Base-by-base conservation (phyloP, 2,797 vertebrate species). In the Podarcis siculus region DNA sequence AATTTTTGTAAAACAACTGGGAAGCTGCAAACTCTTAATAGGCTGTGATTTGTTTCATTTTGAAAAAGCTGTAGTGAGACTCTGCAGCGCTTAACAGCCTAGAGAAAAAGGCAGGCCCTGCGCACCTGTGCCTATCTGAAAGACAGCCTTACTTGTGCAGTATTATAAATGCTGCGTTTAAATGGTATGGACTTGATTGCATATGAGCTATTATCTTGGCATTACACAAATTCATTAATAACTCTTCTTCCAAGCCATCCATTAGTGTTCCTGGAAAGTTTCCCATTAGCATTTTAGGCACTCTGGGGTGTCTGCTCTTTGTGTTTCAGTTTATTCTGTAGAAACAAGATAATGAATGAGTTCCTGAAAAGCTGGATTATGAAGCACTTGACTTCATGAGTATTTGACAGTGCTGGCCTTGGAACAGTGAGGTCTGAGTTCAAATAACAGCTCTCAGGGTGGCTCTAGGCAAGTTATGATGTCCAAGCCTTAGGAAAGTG, bases 31-130 rank as follows among this genome's bases (percentile, higher is more conserved):
- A 78, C 71, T 64, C 86, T 95, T 95, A 95, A 95, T 93, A 91
- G 94, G 86, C 93, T 95, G 91, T 66, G 87, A 93, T 95, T 94
- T 93, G 88, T 85, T 92, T 92, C 42, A 0, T 92, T 12, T 92
- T 91, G 91, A 93, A 91, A 92, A 92, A 91, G 91, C 91, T 91
- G 75, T 64, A 87, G 91, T 80, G 90, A 90, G 91, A 66, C 91
- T 86, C 82, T 91, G 92, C 94, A 91, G 90, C 87, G 89, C 93
- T 96, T 95, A 95, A 92, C 91, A 94, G 93, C 91, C 89, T 90
- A 30, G n/a, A 92, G 90, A 39, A 32, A 92, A 90, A 94, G 91
- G 45, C 82, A 69, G 19, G 75, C 66, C 10, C 5, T 37, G 80
- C 23, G 67, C 76, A 79, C 87, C 92, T 87, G 19, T 35, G 3